A percentile compares a stretch with the other conserved stretches of the same genome.
These are phyloP conservation scores for Nematolebias whitei DNA, from an alignment of 2,113 vertebrate species.

Conservation along the genomic window DNA sequence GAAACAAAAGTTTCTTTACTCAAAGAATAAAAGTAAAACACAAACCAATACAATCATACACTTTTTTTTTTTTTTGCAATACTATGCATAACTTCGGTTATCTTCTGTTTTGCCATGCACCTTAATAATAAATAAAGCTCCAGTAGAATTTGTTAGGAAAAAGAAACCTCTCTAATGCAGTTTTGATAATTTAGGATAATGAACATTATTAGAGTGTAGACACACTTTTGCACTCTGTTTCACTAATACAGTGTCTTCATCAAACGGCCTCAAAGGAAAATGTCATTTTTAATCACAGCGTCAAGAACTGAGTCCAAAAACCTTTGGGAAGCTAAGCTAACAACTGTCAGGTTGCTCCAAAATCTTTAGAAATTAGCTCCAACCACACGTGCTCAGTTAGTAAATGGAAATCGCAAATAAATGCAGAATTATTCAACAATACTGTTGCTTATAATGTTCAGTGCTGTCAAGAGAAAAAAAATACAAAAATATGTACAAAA, in stretches of 20 bases:
- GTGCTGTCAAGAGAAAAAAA: background rate
- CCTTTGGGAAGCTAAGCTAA: slow-evolving; percentile 33
- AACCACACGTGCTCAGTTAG: background rate
- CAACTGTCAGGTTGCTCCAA: slow-evolving; percentile 20
- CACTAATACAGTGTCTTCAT: slow-evolving; percentile 18
- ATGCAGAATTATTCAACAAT: background rate
- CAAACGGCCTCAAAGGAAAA: slow-evolving; percentile 32
- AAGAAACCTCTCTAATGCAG: slow-evolving; percentile 15
- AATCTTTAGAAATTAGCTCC: slow-evolving; percentile 26
- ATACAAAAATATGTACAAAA: background rate
- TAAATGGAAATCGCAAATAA: slow-evolving; percentile 10
- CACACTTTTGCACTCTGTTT: slow-evolving; percentile 20
- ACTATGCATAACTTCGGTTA: slow-evolving; percentile 1
- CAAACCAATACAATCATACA: no score
- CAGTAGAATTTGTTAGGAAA: background rate
- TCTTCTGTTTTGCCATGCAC: background rate
- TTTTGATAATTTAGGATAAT: slow-evolving; percentile 29
- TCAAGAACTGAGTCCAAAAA: slow-evolving; percentile 26
- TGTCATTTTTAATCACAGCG: slow-evolving; percentile 34
- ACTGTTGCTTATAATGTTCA: background rate
- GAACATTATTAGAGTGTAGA: slow-evolving; percentile 14
- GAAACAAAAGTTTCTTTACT: slow-evolving; percentile 16
- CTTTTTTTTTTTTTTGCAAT: background rate
- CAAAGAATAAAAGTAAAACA: slow-evolving; percentile 28
- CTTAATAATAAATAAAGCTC: slow-evolving; percentile 2